A percentile compares a stretch with the other conserved stretches of the same genome.
Conservation (phyloP, 2,113 vertebrate species). For the Anser brachyrhynchus region DNA sequence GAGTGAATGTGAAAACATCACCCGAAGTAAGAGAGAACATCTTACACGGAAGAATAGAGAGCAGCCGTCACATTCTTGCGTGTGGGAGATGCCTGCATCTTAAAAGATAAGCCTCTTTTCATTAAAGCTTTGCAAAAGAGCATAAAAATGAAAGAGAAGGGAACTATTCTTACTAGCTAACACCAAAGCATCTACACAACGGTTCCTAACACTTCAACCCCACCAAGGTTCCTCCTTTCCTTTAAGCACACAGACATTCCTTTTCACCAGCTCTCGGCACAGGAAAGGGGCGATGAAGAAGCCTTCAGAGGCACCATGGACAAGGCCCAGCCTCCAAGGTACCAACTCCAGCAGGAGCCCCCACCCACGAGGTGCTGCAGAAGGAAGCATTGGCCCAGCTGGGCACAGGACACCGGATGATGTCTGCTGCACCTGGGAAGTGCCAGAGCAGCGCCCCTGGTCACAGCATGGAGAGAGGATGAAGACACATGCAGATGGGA, state of each 20-base stretch:
- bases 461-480: accelerated
- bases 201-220: neutral
- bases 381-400: neutral
- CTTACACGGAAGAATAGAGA: neutral
- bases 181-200: neutral
- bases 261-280: neutral
- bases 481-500: accelerated
- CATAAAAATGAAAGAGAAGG: neutral
- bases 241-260: neutral
- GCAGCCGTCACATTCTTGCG: neutral
- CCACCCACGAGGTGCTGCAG: neutral
- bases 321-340: neutral
- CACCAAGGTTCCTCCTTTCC: neutral
- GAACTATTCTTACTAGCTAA: neutral
- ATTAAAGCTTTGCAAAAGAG: neutral
- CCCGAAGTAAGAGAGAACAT: neutral
- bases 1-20: neutral
- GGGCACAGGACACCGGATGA: neutral
- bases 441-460: neutral
- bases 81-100: neutral
- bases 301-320: neutral
- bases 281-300: neutral
- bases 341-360: neutral
- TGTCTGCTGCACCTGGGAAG: accelerated
- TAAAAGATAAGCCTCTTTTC: neutral